Evolutionary conservation across 1,140 invertebrate species (phyloP), one percentile per base, ranked within the genome.

Genomic region (Helicorthomorpha holstii): DNA sequence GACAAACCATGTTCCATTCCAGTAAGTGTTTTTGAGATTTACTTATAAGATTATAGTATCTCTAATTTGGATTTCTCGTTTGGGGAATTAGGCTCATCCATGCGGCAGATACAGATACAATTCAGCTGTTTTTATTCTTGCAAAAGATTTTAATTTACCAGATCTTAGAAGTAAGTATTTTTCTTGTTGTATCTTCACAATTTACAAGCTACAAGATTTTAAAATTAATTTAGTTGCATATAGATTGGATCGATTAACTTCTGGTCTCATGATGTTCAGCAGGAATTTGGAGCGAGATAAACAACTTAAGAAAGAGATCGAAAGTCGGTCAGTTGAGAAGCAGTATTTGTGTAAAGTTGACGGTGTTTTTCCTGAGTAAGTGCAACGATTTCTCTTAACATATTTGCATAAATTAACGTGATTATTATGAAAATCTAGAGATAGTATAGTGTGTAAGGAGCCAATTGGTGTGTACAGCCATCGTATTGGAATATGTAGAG

Each of bases 1-100:
- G 93, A 99, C 79, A 99, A 99, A 81, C 95, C 96, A 63, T 85
- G 93, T 66, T 98, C 94, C 69, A 93, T 98, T 74, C 96, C 96
- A 70, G 91, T 76, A 64, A 70, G 67, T 69, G 48, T 23, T 23
- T 24, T 25, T 50, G 4, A 26, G 4, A 24, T n/a, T n/a, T n/a
- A n/a, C n/a, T 16, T 16, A 22, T 46, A 22, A 22, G n/a, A 48
- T 26, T 19, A 34, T 4, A 14, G 7, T 22, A 26, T 54, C 27
- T 44, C 29, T 1, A 48, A 19, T 47, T 34, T 22, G 21, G 23
- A 1, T 23, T 4, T 12, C 22, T 22, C 19, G 44, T 16, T 22
- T 4, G 7, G 44, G 12, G 12, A 12, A 7, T 12, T 69, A 91
- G 88, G 86, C 94, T 47, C 93, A 98, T 71, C 92, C 94, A 0